A percentile compares a stretch with the other conserved stretches of the same genome.
phyloP scores from a whole-genome alignment of 2,797 vertebrate species.

The Oreonectes daqikongensis region DNA sequence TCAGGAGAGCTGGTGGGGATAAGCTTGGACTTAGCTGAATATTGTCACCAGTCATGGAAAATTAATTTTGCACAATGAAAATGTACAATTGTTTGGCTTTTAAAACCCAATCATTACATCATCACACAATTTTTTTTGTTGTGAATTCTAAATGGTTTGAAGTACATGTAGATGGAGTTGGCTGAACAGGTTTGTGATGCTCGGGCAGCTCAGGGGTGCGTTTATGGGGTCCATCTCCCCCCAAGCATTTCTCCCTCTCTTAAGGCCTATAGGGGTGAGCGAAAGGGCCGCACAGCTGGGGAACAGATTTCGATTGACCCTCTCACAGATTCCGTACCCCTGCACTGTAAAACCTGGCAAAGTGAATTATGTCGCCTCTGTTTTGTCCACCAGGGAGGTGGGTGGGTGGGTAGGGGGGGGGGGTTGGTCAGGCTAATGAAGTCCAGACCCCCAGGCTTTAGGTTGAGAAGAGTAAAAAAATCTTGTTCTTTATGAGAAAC shows the following conservation, averaged over 20 bases:
- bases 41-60: neutral
- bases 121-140: constrained; percentile 12
- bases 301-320: constrained; percentile 67
- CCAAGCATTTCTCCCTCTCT: constrained; percentile 17
- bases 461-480: constrained; percentile 11
- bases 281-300: constrained; percentile 56
- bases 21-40: neutral
- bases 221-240: constrained; percentile 37
- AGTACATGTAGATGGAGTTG: constrained; percentile 40
- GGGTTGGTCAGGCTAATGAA: constrained; percentile 52
- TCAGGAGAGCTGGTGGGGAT: neutral
- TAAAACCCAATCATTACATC: neutral
- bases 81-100: neutral
- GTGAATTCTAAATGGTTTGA: constrained; percentile 40
- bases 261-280: constrained; percentile 45
- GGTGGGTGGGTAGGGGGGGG: too few relatives aligned
- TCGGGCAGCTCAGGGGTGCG: constrained; percentile 22
- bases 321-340: constrained; percentile 54
- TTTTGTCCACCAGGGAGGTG: constrained; percentile 40
- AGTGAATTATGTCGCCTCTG: constrained; percentile 67
- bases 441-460: constrained; percentile 60
- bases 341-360: constrained; percentile 62
- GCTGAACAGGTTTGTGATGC: constrained; percentile 48
- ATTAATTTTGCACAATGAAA: neutral
- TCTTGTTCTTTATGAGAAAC: neutral